Base-by-base conservation (phyloP, 35 echinoderm and acorn worm species). In the Apostichopus japonicus region DNA sequence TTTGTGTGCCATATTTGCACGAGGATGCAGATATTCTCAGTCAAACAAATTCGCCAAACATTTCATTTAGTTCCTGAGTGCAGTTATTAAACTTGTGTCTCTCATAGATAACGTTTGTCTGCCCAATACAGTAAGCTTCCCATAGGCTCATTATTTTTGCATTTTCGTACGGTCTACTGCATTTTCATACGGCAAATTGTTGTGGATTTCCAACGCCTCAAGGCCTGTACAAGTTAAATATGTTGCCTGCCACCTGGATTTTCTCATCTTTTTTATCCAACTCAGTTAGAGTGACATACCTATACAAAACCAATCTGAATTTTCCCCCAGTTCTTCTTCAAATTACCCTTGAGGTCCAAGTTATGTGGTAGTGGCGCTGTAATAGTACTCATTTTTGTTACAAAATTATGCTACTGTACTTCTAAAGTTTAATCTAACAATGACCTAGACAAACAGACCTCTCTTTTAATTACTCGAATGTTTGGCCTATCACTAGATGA, bases 1-100 rank as follows among this genome's bases (percentile, higher is more conserved):
- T n/a, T n/a, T n/a, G n/a, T n/a, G n/a, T n/a, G 65, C 80, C 51
- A 77, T 86, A 92, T 72, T 94, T 54, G 62, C 90, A 95, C 10
- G 94, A 72, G 5, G 79, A 92, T 65, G 90, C 90, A 0, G 90
- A 65, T 23, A 73, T 79, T 84, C 94, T 61, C 10, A 92, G 24
- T 52, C 59, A 22, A 23, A 92, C 51, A 56, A 83, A 95, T 83
- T 72, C 93, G 54, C n/a, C n/a, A n/a, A 94, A 83, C 13, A 58
- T 56, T 84, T 94, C 90, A 57, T 27, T 65, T 57, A n/a, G 59
- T 65, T n/a, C n/a, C n/a, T n/a, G n/a, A n/a, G n/a, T n/a, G n/a
- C n/a, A n/a, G n/a, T n/a, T n/a, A n/a, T n/a, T 92, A n/a, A n/a
- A n/a, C 54, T 70, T 95, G 90, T 6, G 56, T 56, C 17, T 92